Evolutionary conservation across 2,113 vertebrate species (phyloP), one percentile per base, ranked within the genome.

Genomic region (Brachypodius melanocephalos): DNA sequence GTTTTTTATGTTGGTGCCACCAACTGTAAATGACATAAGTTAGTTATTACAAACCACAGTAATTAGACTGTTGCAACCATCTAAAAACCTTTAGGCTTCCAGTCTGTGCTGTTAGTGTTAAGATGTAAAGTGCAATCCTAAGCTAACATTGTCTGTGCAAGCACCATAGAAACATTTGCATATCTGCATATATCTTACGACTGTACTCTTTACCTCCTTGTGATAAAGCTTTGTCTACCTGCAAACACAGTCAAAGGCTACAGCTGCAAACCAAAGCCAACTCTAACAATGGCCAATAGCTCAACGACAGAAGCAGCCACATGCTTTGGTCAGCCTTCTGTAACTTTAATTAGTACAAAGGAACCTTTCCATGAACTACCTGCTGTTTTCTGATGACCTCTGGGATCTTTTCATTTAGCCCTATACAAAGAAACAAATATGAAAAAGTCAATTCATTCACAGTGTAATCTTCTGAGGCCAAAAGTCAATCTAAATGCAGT

Each of bases 191-290:
- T 98, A 98, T 98, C 98, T 98, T 98, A 98, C 98, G 98, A 98
- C 98, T 98, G 98, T 99, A 98, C 98, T 99, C 98, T 98, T 99
- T 99, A 99, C 99, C 99, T 99, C 99, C 98, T 99, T 98, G 98
- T 99, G 98, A 98, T 98, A 99, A 99, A 99, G 99, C 99, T 99
- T 99, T 99, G 99, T 99, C 99, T 99, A 99, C 99, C 99, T 99
- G 99, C 98, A 99, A 99, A 99, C 98, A 98, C 98, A 99, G 99
- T 99, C 99, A 99, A 99, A 99, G 99, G 99, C 99, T 99, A 99
- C 99, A 99, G 99, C 99, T 99, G 99, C 98, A 99, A 99, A 99
- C 99, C 99, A 99, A 99, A 99, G 99, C 99, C 99, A 99, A 99
- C 99, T 98, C 98, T 98, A 99, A 99, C 99, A 99, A 99, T 99